Evolutionary conservation across 2,797 vertebrate species (phyloP).

Genomic region (Acropternis orthonyx): DNA sequence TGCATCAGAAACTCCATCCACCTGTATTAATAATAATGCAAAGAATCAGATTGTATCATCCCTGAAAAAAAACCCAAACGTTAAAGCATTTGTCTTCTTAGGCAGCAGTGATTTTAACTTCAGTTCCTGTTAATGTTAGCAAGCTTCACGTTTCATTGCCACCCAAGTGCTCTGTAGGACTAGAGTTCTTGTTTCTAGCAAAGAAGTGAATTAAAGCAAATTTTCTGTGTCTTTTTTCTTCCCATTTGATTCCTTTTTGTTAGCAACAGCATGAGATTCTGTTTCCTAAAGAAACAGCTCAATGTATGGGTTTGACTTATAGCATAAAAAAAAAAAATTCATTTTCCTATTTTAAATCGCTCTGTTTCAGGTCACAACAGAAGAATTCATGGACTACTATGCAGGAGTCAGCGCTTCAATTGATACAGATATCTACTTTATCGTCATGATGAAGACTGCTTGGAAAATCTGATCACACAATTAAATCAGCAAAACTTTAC

Average conservation of each 20-base stretch:
- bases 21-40: background rate
- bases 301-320: background rate
- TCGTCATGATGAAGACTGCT: constrained; percentile 83
- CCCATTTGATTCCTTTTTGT: background rate
- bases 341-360: constrained; percentile 64
- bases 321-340: background rate
- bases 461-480: constrained; percentile 79
- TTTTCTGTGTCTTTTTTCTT: background rate
- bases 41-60: background rate
- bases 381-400: constrained; percentile 89
- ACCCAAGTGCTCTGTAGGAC: background rate
- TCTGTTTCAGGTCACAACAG: constrained; percentile 79
- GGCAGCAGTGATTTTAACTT: background rate
- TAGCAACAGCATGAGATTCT: background rate
- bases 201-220: background rate
- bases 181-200: background rate
- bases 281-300: background rate
- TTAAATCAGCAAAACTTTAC: background rate
- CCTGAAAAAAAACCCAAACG: background rate
- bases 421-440: constrained; percentile 82
- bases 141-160: background rate
- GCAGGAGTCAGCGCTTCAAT: constrained; percentile 86
- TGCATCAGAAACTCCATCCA: background rate
- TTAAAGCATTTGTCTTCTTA: background rate
- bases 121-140: background rate